phyloP scores from a whole-genome alignment of 92 coral and sea anemone species.

The Porites rus region DNA sequence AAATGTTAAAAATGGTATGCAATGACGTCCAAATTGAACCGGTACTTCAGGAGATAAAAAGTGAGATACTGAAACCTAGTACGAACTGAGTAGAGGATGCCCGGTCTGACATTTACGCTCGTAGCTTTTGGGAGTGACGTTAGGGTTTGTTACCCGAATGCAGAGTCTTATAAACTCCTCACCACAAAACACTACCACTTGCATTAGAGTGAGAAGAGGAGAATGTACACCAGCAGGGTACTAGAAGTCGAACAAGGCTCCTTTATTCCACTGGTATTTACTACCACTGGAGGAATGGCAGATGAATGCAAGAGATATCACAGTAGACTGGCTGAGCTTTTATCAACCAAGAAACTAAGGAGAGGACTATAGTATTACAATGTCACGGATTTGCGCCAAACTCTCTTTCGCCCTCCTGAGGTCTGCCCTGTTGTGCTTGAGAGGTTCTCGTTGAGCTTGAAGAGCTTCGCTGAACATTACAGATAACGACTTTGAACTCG shows the following conservation, averaged over 20 bases:
- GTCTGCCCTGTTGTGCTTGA: too few relatives aligned
- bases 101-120: conserved; percentile 35
- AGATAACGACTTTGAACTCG: neutral
- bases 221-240: neutral
- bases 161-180: conserved; percentile 14
- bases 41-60: conserved; percentile 29
- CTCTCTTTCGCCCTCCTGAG: too few relatives aligned
- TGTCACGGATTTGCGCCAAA: too few relatives aligned
- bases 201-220: conserved; percentile 27
- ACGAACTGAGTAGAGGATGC: conserved; percentile 40
- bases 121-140: neutral
- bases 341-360: too few relatives aligned
- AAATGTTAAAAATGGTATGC: conserved; percentile 49
- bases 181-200: conserved; percentile 8
- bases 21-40: conserved; percentile 56
- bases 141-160: neutral
- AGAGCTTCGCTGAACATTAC: too few relatives aligned
- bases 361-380: too few relatives aligned
- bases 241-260: too few relatives aligned
- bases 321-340: too few relatives aligned
- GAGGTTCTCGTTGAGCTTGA: too few relatives aligned
- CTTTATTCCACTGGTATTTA: too few relatives aligned
- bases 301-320: too few relatives aligned
- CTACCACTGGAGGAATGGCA: too few relatives aligned
- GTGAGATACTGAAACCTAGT: conserved; percentile 10